Base-by-base conservation (phyloP, 2,797 vertebrate species). In the Sorex maritimensis region DNA sequence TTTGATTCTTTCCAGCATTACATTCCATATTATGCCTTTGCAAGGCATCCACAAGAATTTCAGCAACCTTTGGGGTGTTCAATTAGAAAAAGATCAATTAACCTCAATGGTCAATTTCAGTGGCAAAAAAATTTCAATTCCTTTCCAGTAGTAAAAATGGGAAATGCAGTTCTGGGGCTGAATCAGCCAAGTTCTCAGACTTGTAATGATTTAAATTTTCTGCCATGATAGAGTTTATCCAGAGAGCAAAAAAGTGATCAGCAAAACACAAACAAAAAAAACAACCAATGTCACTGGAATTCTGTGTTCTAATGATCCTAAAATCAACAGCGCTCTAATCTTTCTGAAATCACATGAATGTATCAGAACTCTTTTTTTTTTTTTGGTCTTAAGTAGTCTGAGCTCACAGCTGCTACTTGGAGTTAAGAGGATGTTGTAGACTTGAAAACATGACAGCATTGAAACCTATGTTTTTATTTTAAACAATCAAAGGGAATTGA, bases 331-430 rank as follows among this genome's bases (percentile, higher is more conserved):
- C 65, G 34, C 63, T 89, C 46, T 44, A 52, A 5, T 21, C 41
- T 23, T 68, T 84, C 14, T 84, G 6, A n/a, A 75, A 46, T 75
- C 30, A 55, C 11, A 85, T 49, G 74, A 49, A 85, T 69, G 80
- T 71, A 63, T 26, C 30, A 75, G 69, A 65, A 74, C 5, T 44
- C 41, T 65, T 63, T 49, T 49, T 85, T 49, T 85, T 30, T 85
- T 34, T 91, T 80, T 88, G 61, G 65, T 75, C 19, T 88, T n/a
- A 68, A 63, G 15, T 69, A 75, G n/a, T 52, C 30, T 63, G 49
- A 23, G 19, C 52, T 82, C 21, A 78, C 26, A 71, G 12, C 61
- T 49, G 44, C 34, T 46, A 72, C 24, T 61, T 74, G 26, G 26
- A 85, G 55, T 28, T 61, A 88, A 28, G 46, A 69, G 26, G 21